Percentiles rank a stretch among this genome's conserved stretches.
These are phyloP conservation scores for Caenorhabditis tropicalis DNA, from an alignment of 1,140 invertebrate genomes.

Conservation along the genomic window DNA sequence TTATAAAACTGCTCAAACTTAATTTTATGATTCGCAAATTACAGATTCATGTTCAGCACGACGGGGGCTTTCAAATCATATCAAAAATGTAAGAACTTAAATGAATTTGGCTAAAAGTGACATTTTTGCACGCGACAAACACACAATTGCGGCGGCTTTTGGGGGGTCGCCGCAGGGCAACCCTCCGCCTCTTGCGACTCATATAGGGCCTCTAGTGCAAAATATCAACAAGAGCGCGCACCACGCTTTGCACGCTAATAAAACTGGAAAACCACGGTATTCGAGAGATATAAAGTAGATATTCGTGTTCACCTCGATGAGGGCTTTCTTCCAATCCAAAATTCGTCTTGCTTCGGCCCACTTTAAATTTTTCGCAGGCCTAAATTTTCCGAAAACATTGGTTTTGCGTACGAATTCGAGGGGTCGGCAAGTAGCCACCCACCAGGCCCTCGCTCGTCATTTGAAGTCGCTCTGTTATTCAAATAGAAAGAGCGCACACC, in stretches of 20 bases:
- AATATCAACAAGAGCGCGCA: slow-evolving; percentile 22
- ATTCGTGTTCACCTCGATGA: background rate
- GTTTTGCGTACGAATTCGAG: background rate
- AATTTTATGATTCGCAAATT: background rate
- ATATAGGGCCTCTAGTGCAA: background rate
- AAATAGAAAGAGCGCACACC: slow-evolving; percentile 25
- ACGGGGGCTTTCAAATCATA: background rate
- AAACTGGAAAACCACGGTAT: too few species aligned
- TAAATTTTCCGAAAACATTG: background rate
- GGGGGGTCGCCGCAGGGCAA: background rate
- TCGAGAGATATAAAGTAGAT: background rate
- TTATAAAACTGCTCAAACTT: background rate
- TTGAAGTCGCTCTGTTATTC: slow-evolving; percentile 39
- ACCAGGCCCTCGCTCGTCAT: slow-evolving; percentile 1
- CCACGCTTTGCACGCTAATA: background rate
- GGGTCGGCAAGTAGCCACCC: background rate
- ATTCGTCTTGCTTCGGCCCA: background rate
- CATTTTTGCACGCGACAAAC: background rate
- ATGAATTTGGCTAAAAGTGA: background rate
- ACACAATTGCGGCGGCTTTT: background rate
- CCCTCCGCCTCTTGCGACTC: slow-evolving; percentile 22
- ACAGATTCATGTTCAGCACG: background rate
- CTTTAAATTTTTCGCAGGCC: background rate
- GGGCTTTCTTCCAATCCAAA: background rate
- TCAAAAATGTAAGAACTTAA: background rate